Evolutionary conservation across 2,113 vertebrate species (phyloP), one percentile per base, ranked within the genome.

Genomic region (Oreochromis spilurus): DNA sequence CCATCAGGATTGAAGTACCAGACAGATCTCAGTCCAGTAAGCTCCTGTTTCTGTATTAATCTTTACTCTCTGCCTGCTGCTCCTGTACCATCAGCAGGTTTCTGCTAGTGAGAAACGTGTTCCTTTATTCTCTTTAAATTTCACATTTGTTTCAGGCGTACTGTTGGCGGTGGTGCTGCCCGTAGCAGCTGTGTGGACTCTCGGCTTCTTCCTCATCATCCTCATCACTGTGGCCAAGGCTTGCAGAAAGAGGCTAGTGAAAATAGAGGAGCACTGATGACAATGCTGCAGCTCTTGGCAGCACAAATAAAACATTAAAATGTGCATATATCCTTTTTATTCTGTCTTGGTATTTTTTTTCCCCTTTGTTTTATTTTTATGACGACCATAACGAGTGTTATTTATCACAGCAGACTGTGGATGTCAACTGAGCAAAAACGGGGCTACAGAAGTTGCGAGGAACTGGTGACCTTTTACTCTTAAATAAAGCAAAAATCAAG

Each of bases 191-290:
- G 83, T 96, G 53, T 96, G 95, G 94, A 89, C 83, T 5, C 31
- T 95, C 19, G 93, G 94, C 53, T 79, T 95, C 82, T 95, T 97
- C 88, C 75, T 96, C 57, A 19, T 95, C 54, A 24, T 95, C 87
- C 87, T 97, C 82, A 92, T 96, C 75, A 83, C 83, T 2, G 89
- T 96, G 36, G 93, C 93, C 60, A 96, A 95, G 58, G 92, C 93
- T 7, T 93, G 92, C 81, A 92, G 87, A 62, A 93, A 82, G 84
- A 89, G 91, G 86, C 26, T 91, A 2, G 5, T 16, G 31, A 60
- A 50, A n/a, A 29, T 9, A 2, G 58, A 82, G 5, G 11, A 72
- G 38, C 43, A 19, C 24, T 88, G 85, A 88, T 10, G 4, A 10
- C 9, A 6, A 26, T 7, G 13, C 9, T 21, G 45, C 65, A 67